Evolutionary conservation across 2,113 vertebrate species (phyloP), one percentile per base, ranked within the genome.

Genomic region (Hepsetus odoe): DNA sequence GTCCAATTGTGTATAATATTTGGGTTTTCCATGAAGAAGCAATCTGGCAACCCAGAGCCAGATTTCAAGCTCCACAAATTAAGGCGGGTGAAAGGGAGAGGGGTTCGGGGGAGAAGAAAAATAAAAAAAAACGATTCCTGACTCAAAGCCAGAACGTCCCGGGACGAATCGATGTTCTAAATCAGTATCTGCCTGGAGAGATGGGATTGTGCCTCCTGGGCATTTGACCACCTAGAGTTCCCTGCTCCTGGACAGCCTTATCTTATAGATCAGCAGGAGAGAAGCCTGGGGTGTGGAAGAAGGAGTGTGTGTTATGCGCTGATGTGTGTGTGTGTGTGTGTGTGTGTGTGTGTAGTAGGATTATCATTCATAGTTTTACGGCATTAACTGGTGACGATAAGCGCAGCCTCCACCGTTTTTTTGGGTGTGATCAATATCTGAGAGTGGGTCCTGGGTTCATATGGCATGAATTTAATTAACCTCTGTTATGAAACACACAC

Each of bases 401-500:
- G 76, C 64, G 61, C 73, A 73, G 71, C 67, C 73, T 71, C 62
- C n/a, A 69, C 75, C 26, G 69, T 68, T 74, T 82, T 70, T 75
- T 44, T 14, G 13, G 8, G 4, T 46, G 26, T 70, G 81, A 82
- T 79, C 65, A 18, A 82, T 82, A 82, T 82, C 76, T 79, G 59
- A 61, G 44, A 67, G 55, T 70, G 71, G 69, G 71, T 14, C 18
- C 69, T 35, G 59, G 76, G 53, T 6, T 30, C 42, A 44, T 65
- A 51, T 79, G 58, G 62, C 68, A 72, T 68, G 56, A 79, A 79
- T 82, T 69, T 32, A 82, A 82, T 82, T 82, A 82, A 74, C 76
- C 76, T 74, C 69, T 66, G 10, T 7, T 0, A 61, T 12, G 30
- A 35, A 64, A 72, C 44, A 40, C 74, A 42, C 46, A 49, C 69